Percentiles rank a stretch among this genome's conserved stretches.
phyloP scores from a whole-genome alignment of 2,113 vertebrate genomes.

The Neotragus moschatus region DNA sequence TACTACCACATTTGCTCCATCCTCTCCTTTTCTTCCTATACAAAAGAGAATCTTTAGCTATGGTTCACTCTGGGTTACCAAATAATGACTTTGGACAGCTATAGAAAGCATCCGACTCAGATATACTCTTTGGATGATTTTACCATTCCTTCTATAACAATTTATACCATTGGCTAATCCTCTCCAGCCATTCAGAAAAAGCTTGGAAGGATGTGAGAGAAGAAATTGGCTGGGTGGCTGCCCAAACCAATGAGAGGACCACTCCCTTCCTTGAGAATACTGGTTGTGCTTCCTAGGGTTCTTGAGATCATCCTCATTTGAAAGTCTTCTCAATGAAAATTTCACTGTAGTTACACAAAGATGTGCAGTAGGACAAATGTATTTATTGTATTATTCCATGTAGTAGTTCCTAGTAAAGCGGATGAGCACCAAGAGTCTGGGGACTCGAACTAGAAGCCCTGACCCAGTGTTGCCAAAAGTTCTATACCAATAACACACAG shows the following conservation, averaged over 20 bases:
- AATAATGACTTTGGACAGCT: background rate
- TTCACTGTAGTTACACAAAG: background rate
- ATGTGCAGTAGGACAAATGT: background rate
- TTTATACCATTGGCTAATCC: background rate
- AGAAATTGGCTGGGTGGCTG: background rate
- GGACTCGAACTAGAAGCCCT: background rate
- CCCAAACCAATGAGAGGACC: background rate
- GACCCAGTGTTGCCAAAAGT: background rate
- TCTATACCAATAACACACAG: background rate
- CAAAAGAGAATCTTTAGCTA: background rate
- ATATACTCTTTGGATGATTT: background rate
- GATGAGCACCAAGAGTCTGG: background rate
- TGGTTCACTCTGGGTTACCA: background rate
- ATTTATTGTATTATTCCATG: background rate
- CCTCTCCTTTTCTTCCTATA: background rate
- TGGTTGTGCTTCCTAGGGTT: background rate
- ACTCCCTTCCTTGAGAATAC: background rate
- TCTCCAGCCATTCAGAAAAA: background rate
- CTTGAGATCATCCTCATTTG: background rate
- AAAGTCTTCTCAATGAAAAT: background rate
- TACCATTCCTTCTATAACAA: background rate
- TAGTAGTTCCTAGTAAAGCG: background rate
- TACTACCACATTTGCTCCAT: background rate
- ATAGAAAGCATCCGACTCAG: background rate
- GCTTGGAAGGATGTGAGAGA: background rate